Evolutionary conservation across 2,797 vertebrate genomes (phyloP), one percentile per base, ranked within the genome.

Genomic region (Galaxias olidus): DNA sequence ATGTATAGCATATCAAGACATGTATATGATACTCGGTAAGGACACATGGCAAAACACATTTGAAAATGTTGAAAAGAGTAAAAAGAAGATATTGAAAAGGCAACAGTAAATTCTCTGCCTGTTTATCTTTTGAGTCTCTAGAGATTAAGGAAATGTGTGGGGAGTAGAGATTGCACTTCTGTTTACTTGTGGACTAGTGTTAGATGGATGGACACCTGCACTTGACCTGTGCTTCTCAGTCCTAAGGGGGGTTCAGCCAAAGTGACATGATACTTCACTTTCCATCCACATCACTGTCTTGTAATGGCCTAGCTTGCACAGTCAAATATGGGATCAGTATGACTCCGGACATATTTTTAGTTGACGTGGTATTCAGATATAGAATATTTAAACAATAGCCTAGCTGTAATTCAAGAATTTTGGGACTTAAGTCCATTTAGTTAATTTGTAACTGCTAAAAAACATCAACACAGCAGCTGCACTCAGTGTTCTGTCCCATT

Each of bases 241-340:
- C 73, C 77, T 73, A 59, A 41, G 42, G 15, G 74, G 66, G 63
- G 44, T 71, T 81, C 76, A 77, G 64, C 68, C 49, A 66, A 63
- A 79, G 71, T 78, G 87, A 85, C 86, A 82, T 73, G 17, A 61
- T 14, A 55, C 82, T 80, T 90, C 88, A 80, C 81, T 80, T 90
- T 83, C 70, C 81, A 87, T 90, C 78, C 74, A 69, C 76, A 63
- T 89, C 86, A 88, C 70, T 64, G 80, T 75, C 79, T 47, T n/a
- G n/a, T n/a, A n/a, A n/a, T n/a, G n/a, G n/a, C n/a, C n/a, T n/a
- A n/a, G n/a, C n/a, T n/a, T n/a, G n/a, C n/a, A n/a, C n/a, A n/a
- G n/a, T n/a, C n/a, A n/a, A n/a, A n/a, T n/a, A n/a, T n/a, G n/a
- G n/a, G n/a, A n/a, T n/a, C n/a, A n/a, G n/a, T n/a, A n/a, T n/a